A percentile compares a stretch with the other conserved stretches of the same genome.
phyloP scores from a whole-genome alignment of 2,888 invertebrate species.

The Drosophila birchii region DNA sequence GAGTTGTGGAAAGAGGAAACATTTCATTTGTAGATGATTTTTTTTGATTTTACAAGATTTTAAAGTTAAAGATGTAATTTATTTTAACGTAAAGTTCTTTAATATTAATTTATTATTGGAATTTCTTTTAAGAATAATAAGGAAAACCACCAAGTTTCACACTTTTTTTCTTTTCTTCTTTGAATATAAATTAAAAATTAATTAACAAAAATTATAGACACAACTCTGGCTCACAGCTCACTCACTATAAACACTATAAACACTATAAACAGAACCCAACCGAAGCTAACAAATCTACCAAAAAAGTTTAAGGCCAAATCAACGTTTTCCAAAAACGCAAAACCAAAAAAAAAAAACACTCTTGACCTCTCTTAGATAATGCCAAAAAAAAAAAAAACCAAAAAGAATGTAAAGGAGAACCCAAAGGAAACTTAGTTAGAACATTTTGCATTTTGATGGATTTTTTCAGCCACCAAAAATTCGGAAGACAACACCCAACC shows the following conservation, averaged over 20 bases:
- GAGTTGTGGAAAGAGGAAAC: neutral
- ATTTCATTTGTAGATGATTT: neutral
- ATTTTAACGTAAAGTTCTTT: neutral
- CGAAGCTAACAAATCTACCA: constrained; percentile 68
- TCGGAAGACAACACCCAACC: constrained; percentile 9
- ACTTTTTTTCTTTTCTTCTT: neutral
- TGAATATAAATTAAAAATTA: neutral
- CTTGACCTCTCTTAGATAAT: constrained; percentile 69
- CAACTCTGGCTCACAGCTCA: constrained; percentile 18
- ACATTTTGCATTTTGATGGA: constrained; percentile 53
- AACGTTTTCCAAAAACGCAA: constrained; percentile 74
- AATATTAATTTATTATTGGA: neutral
- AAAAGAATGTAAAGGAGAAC: constrained; percentile 1
- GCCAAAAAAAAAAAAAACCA: constrained; percentile 52
- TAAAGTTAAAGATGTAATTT: neutral
- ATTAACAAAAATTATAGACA: neutral
- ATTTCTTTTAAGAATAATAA: neutral
- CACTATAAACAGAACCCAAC: constrained; percentile 60
- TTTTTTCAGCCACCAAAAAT: constrained; percentile 64
- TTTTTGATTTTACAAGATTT: neutral
- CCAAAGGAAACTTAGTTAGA: constrained; percentile 57
- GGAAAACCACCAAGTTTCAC: too few species aligned
- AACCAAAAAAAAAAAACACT: constrained; percentile 45
- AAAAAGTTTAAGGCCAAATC: constrained; percentile 65
- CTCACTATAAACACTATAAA: too few species aligned